Evolutionary conservation across 2,888 invertebrate genomes (phyloP).

Genomic region (Azorinus chamasolen): DNA sequence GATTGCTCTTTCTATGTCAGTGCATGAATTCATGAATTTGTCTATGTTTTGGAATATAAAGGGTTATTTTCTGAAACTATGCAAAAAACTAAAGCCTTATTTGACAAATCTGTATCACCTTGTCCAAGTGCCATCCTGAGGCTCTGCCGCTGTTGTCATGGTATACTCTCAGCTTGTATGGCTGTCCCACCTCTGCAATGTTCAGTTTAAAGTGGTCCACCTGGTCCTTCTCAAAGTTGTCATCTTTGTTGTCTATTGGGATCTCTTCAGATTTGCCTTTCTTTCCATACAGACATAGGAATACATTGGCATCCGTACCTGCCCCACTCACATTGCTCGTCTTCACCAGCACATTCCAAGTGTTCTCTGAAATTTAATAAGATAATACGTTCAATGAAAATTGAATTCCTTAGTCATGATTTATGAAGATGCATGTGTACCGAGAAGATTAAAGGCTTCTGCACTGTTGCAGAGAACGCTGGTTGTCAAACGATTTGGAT

Average conservation of each 20-base stretch:
- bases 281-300: constrained; percentile 84
- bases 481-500: too few species aligned
- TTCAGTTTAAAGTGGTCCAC: constrained; percentile 84
- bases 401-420: too few species aligned
- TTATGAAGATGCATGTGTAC: too few species aligned
- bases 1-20: too few species aligned
- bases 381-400: too few species aligned
- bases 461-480: too few species aligned
- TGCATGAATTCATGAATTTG: too few species aligned
- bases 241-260: constrained; percentile 81
- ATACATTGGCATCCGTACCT: constrained; percentile 86
- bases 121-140: constrained; percentile 86
- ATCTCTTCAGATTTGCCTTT: constrained; percentile 85
- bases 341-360: constrained; percentile 84
- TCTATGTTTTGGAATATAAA: too few species aligned
- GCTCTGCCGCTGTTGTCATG: constrained; percentile 84
- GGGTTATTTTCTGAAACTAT: too few species aligned
- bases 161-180: constrained; percentile 85
- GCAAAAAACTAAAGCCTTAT: too few species aligned
- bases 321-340: constrained; percentile 84
- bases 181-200: constrained; percentile 82
- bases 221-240: constrained; percentile 85
- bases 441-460: too few species aligned
- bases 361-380: constrained; percentile 72
- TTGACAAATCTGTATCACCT: too few species aligned